Evolutionary conservation across 2,113 vertebrate genomes (phyloP).

Genomic region (Chloropsis hardwickii): DNA sequence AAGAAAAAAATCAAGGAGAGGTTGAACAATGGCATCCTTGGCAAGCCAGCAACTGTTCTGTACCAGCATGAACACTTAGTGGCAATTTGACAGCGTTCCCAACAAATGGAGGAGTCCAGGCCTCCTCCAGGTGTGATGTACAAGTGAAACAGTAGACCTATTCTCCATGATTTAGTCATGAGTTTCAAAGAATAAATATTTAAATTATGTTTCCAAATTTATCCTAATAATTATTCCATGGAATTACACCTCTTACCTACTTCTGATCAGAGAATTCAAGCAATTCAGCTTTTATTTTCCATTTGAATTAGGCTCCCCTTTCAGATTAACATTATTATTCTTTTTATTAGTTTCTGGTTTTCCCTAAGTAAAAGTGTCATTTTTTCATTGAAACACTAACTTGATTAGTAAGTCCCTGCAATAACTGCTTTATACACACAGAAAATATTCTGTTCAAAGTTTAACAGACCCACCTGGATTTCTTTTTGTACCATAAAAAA

Average conservation of each 20-base stretch:
- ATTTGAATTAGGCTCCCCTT: not conserved
- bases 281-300: not conserved
- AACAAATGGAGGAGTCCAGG: not conserved
- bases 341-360: not conserved
- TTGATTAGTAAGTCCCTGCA: not conserved
- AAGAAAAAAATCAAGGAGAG: not conserved
- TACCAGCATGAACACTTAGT: not conserved
- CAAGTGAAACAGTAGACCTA: not conserved
- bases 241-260: not conserved
- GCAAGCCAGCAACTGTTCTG: not conserved
- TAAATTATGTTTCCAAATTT: not conserved
- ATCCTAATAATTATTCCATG: not conserved
- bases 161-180: not conserved
- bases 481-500: not conserved
- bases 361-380: not conserved
- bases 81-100: not conserved
- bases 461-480: not conserved
- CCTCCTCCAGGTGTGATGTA: not conserved
- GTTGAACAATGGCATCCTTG: not conserved
- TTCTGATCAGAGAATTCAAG: not conserved
- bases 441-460: not conserved
- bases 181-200: not conserved
- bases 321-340: not conserved
- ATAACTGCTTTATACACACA: not conserved
- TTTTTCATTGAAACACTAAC: not conserved